These are phyloP conservation scores for Aradophagus sp. DNA, from an alignment of 1,140 invertebrate genomes.

Conservation along the genomic window DNA sequence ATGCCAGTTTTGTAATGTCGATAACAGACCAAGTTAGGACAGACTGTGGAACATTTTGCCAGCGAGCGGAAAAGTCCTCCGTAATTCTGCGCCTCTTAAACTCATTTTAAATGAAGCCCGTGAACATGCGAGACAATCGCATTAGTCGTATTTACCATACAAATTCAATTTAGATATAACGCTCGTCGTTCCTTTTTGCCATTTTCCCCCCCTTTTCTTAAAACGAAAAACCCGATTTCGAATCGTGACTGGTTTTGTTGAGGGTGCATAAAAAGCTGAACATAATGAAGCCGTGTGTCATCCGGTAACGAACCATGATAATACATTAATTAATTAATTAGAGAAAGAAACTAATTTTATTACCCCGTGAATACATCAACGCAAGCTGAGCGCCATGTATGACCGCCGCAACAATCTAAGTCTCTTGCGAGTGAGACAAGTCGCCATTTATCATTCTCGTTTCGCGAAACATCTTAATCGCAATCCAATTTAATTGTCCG, in stretches of 20 bases:
- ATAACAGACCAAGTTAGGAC: conserved; percentile 44
- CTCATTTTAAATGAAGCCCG: conserved; percentile 22
- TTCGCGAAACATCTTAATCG: conserved; percentile 49
- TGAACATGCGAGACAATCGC: no score
- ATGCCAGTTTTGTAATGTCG: conserved; percentile 53
- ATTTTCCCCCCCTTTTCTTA: no score
- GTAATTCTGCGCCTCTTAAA: conserved; percentile 26
- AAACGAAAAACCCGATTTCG: no score
- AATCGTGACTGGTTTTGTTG: no score
- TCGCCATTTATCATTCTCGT: conserved; percentile 44
- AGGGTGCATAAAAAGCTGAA: conserved; percentile 48
- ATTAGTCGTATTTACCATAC: no score
- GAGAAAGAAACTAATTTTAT: conserved; percentile 57
- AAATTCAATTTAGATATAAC: no score
- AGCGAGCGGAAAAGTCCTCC: conserved; percentile 39
- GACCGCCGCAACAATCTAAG: conserved; percentile 46
- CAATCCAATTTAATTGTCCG: conserved; percentile 42
- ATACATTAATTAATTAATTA: conserved; percentile 57
- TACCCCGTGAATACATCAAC: conserved; percentile 47
- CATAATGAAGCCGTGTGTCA: conserved; percentile 44
- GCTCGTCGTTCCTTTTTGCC: no score
- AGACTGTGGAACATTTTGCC: no score
- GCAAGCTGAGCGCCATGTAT: conserved; percentile 30
- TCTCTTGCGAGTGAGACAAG: conserved; percentile 1
- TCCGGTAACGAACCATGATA: conserved; percentile 35